A percentile compares a stretch with the other conserved stretches of the same genome.
phyloP scores from a whole-genome alignment of 2,797 vertebrate genomes.

The Gadopsis bispinosus region DNA sequence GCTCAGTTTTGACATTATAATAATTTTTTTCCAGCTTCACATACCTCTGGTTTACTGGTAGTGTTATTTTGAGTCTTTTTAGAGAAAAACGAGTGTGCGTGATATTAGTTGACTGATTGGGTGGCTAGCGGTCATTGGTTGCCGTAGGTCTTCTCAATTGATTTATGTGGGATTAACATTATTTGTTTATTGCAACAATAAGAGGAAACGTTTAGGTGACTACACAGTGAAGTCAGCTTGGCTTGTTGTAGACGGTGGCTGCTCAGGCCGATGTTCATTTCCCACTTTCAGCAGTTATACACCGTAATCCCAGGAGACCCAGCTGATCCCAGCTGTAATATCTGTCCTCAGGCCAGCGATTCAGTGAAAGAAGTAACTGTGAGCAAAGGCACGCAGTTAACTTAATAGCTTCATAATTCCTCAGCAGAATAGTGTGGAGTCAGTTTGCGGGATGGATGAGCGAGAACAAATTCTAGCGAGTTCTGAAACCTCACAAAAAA shows the following conservation, averaged over 20 bases:
- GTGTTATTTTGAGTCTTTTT: background rate
- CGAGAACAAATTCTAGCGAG: background rate
- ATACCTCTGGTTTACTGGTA: background rate
- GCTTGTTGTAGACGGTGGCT: background rate
- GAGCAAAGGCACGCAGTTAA: background rate
- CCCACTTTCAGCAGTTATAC: conserved; percentile 22
- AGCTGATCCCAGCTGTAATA: conserved; percentile 14
- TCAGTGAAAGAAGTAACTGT: background rate
- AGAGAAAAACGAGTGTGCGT: background rate
- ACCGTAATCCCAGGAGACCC: conserved; percentile 24
- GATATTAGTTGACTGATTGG: background rate
- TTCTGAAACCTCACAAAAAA: background rate
- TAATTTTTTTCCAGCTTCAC: background rate
- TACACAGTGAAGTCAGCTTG: background rate
- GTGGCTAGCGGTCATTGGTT: background rate
- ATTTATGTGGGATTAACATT: background rate
- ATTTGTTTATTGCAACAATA: background rate
- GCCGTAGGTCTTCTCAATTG: background rate
- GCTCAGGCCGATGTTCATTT: conserved; percentile 2
- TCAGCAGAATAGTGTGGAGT: background rate
- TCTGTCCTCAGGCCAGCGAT: conserved; percentile 15
- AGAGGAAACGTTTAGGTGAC: background rate
- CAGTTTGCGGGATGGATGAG: background rate
- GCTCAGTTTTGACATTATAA: background rate
- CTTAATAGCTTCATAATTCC: background rate